Base-by-base conservation (phyloP, 2,888 invertebrate species). In the Diarsia rubi region DNA sequence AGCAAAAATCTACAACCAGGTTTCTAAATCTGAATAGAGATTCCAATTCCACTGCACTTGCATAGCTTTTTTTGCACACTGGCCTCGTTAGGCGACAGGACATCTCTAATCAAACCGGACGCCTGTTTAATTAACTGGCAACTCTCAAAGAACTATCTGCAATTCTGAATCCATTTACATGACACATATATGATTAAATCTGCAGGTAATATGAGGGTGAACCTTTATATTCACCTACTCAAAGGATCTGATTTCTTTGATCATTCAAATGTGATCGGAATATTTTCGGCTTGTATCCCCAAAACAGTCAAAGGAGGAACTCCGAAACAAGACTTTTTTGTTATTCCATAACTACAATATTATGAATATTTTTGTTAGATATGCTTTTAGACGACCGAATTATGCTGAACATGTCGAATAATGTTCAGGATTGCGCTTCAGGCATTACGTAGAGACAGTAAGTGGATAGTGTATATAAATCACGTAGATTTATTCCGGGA, bases 181-280 rank as follows among this genome's bases (percentile, higher is more conserved):
- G 59, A 60, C 57, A 71, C 59, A 45, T 63, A 70, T 54, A 54
- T 73, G 69, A 87, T 80, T 76, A 78, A 72, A 78, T 64, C 65
- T 54, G 19, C 62, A 45, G 9, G 9, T 54, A 42, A 65, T 45
- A 52, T 52, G 31, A 45, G 57, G 11, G 19, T 14, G 47, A 73
- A 69, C 63, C 73, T 60, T 64, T 65, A 37, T 27, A 62, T 27
- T 42, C 44, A 54, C 52, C 24, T 27, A 59, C 57, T 62, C 72
- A 84, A 86, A 86, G 64, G 65, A 57, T 79, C 65, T 62, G 59
- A 72, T 71, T 64, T 74, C 87, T 88, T 90, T 90, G 87, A 90
- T 90, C 86, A 74, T 78, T 84, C 78, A 79, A 73, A 83, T 88
- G 67, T 81, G 72, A 73, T 45, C 65, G 63, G 73, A 75, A 82